Evolutionary conservation across 2,797 vertebrate species (phyloP).

Genomic region (Mus caroli): DNA sequence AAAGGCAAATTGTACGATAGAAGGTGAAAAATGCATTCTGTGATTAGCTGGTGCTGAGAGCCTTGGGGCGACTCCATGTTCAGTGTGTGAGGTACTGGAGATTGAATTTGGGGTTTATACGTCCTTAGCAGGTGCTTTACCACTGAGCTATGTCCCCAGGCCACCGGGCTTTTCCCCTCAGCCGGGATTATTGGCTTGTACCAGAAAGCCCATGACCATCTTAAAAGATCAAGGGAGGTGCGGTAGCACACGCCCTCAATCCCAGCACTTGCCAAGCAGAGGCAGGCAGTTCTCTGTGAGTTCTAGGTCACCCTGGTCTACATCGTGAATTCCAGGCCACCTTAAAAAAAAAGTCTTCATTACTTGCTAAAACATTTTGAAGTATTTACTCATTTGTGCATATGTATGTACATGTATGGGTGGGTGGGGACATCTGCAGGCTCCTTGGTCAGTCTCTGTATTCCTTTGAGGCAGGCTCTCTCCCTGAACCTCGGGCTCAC

Average conservation of each 20-base stretch:
- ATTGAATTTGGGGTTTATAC: neutral
- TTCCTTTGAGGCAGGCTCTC: neutral
- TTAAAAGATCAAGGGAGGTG: neutral
- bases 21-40: neutral
- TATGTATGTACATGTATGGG: neutral
- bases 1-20: neutral
- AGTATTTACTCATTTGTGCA: neutral
- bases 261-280: neutral
- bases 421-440: neutral
- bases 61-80: neutral
- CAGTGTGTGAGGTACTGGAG: neutral
- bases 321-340: neutral
- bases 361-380: neutral
- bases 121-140: neutral
- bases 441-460: neutral
- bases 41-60: too few species aligned
- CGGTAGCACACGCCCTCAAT: neutral
- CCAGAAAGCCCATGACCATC: neutral
- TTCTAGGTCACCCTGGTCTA: neutral
- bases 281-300: neutral
- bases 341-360: neutral
- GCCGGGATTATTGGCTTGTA: neutral
- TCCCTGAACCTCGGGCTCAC: neutral
- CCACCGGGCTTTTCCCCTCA: neutral
- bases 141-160: neutral